Percentiles rank a stretch among this genome's conserved stretches.
phyloP scores from a whole-genome alignment of 2,888 invertebrate genomes.

The Fabriciana adippe region DNA sequence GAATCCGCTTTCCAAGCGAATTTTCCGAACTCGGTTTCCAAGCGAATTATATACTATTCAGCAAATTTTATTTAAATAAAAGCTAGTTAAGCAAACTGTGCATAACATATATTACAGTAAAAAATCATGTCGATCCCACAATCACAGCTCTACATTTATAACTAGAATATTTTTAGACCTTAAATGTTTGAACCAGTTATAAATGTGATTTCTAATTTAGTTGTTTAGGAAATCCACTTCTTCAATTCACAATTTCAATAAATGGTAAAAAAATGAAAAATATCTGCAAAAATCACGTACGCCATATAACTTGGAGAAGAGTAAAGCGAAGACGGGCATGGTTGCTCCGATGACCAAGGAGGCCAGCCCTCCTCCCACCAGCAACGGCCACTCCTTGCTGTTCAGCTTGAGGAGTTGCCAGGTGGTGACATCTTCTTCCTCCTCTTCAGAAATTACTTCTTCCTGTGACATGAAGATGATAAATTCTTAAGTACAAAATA shows the following conservation, averaged over 20 bases:
- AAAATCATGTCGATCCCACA: neutral
- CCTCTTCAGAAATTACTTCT: conserved; percentile 37
- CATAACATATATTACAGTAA: neutral
- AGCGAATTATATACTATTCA: neutral
- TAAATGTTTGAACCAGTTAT: too few species aligned
- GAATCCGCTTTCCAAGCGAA: too few species aligned
- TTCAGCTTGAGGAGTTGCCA: conserved; percentile 79
- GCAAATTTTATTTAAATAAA: too few species aligned
- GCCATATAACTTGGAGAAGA: conserved; percentile 86
- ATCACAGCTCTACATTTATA: too few species aligned
- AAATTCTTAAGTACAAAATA: too few species aligned
- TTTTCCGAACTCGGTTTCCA: neutral
- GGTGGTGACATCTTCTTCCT: conserved; percentile 41
- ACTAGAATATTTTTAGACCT: too few species aligned
- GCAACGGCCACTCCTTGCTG: conserved; percentile 83
- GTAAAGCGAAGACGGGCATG: conserved; percentile 85
- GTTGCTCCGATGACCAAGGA: conserved; percentile 85
- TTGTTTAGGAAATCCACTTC: too few species aligned
- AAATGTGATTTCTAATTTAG: too few species aligned
- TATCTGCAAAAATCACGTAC: conserved; percentile 57
- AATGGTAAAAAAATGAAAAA: too few species aligned
- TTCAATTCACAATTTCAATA: too few species aligned
- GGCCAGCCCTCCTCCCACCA: conserved; percentile 80
- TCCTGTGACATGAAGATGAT: conserved; percentile 39
- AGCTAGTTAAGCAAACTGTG: too few species aligned